phyloP scores from a whole-genome alignment of 2,888 invertebrate species.

The Pristionchus japonicus region DNA sequence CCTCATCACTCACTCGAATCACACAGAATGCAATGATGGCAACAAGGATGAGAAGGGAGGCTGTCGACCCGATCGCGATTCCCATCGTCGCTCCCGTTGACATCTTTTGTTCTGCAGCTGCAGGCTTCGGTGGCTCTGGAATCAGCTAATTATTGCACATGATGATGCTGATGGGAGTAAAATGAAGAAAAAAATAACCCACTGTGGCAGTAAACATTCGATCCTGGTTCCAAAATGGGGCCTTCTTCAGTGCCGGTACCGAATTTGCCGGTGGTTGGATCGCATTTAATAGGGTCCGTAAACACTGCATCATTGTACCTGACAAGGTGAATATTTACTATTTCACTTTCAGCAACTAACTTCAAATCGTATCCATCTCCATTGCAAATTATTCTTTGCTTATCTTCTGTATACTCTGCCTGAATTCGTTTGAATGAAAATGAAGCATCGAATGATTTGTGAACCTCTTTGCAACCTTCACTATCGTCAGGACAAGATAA shows the following conservation, averaged over 20 bases:
- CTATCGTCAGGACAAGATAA: background rate
- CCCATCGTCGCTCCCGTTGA: background rate
- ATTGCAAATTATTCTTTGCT: background rate
- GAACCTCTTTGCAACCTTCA: background rate
- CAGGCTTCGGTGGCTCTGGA: background rate
- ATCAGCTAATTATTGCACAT: background rate
- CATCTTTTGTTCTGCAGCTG: background rate
- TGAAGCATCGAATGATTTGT: background rate
- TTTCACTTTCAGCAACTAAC: background rate
- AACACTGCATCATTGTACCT: background rate
- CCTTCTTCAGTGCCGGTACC: no score
- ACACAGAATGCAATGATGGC: background rate
- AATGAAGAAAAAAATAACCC: no score
- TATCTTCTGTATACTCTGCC: background rate
- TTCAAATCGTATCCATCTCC: background rate
- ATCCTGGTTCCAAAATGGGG: no score
- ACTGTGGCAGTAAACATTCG: no score
- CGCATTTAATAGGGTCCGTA: background rate
- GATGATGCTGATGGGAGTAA: no score
- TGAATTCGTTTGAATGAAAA: background rate
- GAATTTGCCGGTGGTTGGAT: no score
- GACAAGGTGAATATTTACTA: background rate
- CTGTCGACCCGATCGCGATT: background rate
- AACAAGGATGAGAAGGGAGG: background rate
- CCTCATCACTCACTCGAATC: background rate